Evolutionary conservation across 1,140 invertebrate genomes (phyloP), one percentile per base, ranked within the genome.

Genomic region (Zophobas atratus): DNA sequence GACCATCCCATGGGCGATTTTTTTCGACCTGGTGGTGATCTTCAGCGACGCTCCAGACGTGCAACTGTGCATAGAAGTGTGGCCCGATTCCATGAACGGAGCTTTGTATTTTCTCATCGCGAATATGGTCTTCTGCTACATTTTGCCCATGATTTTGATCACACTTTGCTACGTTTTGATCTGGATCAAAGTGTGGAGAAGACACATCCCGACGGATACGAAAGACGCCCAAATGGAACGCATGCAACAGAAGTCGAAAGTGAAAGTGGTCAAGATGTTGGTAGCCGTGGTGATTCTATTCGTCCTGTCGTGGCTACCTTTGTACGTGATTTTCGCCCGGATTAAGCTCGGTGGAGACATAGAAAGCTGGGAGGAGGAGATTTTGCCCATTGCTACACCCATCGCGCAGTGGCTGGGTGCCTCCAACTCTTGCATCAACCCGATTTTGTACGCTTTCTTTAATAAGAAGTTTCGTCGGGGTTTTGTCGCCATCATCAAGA

Each of bases 391-490:
- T 1, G 92, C 94, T 0, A 94, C 94, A 6, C 97, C 97, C 0
- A 91, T 99, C 38, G 97, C 97, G 0, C 97, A 99, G 87, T 99
- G 98, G 97, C 88, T 99, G 1, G 98, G 97, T 0, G 93, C 96
- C 0, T 96, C 97, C 32, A 99, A 99, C 86, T 97, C 96, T 38
- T 98, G 97, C 89, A 97, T 99, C 82, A 99, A 99, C 88, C 98
- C 98, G 0, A 94, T 98, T 53, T 91, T 99, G n/a, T 99, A 99
- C 87, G 97, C 97, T 0, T 98, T 97, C 86, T 98, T 98, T 88
- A 98, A 98, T 86, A 97, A 98, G 82, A 99, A 99, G 86, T 99
- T 97, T 85, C 90, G 97, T 0, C 93, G 94, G 49, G 97, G 97
- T 1, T 99, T 99, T 87, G 91, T 94, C 1, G 95, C 95, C 4